Conservation (phyloP, 2,113 vertebrate species). For the Psilopsiagon aymara region DNA sequence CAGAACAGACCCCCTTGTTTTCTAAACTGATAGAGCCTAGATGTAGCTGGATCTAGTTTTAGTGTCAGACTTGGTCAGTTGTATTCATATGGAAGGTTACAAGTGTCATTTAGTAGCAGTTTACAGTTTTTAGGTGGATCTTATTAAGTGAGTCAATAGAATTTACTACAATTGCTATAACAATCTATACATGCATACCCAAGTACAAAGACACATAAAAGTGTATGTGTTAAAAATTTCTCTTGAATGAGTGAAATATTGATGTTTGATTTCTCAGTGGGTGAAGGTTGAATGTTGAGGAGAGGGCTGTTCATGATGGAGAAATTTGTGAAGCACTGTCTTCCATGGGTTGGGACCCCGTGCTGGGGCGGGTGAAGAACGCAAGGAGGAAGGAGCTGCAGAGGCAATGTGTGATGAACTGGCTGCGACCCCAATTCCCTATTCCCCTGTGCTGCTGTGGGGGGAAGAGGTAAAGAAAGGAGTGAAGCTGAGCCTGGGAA, state of each 20-base stretch:
- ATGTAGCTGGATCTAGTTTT: neutral
- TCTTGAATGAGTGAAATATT: neutral
- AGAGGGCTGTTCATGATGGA: neutral
- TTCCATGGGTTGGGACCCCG: neutral
- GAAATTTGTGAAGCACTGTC: neutral
- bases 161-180: neutral
- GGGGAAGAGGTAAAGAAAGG: neutral
- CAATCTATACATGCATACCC: neutral
- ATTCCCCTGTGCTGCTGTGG: rapidly evolving
- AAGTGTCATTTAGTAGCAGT: neutral
- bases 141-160: neutral
- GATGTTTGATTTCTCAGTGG: neutral
- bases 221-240: neutral
- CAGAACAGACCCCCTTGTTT: neutral
- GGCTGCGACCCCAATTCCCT: rapidly evolving
- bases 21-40: neutral
- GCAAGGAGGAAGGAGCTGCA: neutral
- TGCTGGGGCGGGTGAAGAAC: too few species aligned
- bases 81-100: neutral
- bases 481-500: neutral
- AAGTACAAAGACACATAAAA: neutral
- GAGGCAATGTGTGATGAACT: neutral
- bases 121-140: neutral
- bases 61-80: neutral
- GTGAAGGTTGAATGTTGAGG: neutral